Percentiles rank a stretch among this genome's conserved stretches.
Evolutionary conservation across 2,797 vertebrate species (phyloP).

Genomic region (Lophotriccus pileatus): DNA sequence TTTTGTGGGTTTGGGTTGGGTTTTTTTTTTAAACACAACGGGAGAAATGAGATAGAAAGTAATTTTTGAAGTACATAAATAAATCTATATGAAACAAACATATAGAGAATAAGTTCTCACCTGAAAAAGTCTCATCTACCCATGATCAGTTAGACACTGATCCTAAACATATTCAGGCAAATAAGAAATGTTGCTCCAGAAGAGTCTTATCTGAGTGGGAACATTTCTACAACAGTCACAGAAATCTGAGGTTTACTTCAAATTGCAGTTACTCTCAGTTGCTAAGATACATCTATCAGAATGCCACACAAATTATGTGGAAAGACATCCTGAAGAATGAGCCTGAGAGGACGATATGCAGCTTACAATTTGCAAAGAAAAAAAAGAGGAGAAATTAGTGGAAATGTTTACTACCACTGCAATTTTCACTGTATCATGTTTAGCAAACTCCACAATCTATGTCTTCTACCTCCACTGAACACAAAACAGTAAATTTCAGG

Average conservation of each 20-base stretch:
- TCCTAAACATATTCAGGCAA: constrained; percentile 22
- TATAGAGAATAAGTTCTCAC: background rate
- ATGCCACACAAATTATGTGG: constrained; percentile 40
- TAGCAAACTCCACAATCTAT: background rate
- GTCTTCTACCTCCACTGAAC: background rate
- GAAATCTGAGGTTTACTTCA: constrained; percentile 51
- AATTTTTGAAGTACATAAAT: background rate
- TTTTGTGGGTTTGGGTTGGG: background rate
- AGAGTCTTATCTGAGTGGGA: constrained; percentile 52
- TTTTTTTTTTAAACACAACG: background rate
- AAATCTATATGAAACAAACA: background rate
- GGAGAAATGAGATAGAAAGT: background rate
- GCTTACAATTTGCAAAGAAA: background rate
- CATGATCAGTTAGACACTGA: background rate
- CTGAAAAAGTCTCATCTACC: background rate
- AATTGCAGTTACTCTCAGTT: constrained; percentile 53
- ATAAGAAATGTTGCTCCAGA: constrained; percentile 36
- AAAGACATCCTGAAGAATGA: constrained; percentile 44
- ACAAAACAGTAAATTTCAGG: background rate
- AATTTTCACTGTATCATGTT: background rate
- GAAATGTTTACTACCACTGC: constrained; percentile 25
- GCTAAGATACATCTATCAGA: constrained; percentile 59
- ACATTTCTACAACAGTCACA: constrained; percentile 57
- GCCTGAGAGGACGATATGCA: background rate
- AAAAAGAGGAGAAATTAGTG: background rate